Base-by-base conservation (phyloP, 1,140 invertebrate genomes). In the Zelostemma sp. region DNA sequence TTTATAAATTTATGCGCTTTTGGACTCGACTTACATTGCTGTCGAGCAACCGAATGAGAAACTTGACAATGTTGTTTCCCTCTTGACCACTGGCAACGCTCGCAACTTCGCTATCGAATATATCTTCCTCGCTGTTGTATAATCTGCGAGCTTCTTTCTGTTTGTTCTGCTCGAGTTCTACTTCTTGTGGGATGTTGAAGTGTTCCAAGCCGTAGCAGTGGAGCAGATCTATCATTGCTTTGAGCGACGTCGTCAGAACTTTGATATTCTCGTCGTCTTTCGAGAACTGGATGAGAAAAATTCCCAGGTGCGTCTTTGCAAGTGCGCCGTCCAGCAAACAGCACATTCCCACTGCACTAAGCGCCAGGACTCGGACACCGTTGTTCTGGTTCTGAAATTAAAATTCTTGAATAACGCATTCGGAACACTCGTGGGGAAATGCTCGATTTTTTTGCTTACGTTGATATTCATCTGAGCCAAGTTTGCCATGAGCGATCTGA, bases 181-280 rank as follows among this genome's bases (percentile, higher is more conserved):
- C 57, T 0, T 56, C 14, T 49, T 75, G 73, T 8, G 50, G 28
- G 3, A 82, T 76, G 17, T 80, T 71, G 56, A 86, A 85, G 69
- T 77, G 65, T n/a, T 84, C 77, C 5, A 86, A 61, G 0, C 84
- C 85, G 54, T 85, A 84, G 4, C 76, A 59, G 1, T 84, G 33
- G 0, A 86, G 48, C 2, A 86, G 68, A 68, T 87, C 85, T 17
- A 85, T 83, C 18, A 87, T 80, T 12, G 73, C 75, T 56, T 79
- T 79, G 1, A 86, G 60, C 14, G 77, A 66, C 1, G 72, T 55
- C n/a, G 78, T 54, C 73, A 78, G 82, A 17, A 83, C 68, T 6
- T 79, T 76, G 5, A 54, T 51, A 55, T 77, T 65, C 15, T 78
- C 74, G 19, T 76, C 64, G 19, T 85, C 76, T 1, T 73, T 14